Percentiles rank a stretch among this genome's conserved stretches.
Evolutionary conservation across 1,140 invertebrate species (phyloP).

Genomic region (Rhopalosiphum padi): DNA sequence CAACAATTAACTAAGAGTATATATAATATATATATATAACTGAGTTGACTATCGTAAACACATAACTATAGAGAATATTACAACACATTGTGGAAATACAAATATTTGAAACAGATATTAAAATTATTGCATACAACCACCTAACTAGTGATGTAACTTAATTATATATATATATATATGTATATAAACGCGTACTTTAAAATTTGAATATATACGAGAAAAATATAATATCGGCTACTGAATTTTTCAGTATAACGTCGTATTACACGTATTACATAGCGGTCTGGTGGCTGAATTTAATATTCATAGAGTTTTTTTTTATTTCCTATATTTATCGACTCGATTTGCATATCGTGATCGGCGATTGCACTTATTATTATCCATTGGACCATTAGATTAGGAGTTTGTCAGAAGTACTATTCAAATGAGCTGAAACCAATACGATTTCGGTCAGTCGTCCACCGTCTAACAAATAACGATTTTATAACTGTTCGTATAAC

Average conservation of each 20-base stretch:
- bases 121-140: background rate
- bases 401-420: background rate
- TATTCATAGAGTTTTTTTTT: background rate
- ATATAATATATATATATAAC: background rate
- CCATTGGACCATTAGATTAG: background rate
- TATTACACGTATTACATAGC: background rate
- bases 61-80: background rate
- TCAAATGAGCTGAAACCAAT: background rate
- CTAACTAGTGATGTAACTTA: background rate
- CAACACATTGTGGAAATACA: background rate
- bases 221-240: background rate
- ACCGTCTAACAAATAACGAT: background rate
- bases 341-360: background rate
- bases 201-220: slow-evolving; percentile 11
- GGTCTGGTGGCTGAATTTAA: background rate
- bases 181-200: background rate
- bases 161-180: too few species aligned
- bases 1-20: background rate
- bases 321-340: background rate
- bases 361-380: background rate
- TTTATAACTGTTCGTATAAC: background rate
- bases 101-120: background rate
- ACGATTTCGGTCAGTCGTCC: background rate
- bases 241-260: background rate
- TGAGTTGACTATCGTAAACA: background rate